Conservation (phyloP, 2,888 invertebrate species). For the Phymatocera aterrima region DNA sequence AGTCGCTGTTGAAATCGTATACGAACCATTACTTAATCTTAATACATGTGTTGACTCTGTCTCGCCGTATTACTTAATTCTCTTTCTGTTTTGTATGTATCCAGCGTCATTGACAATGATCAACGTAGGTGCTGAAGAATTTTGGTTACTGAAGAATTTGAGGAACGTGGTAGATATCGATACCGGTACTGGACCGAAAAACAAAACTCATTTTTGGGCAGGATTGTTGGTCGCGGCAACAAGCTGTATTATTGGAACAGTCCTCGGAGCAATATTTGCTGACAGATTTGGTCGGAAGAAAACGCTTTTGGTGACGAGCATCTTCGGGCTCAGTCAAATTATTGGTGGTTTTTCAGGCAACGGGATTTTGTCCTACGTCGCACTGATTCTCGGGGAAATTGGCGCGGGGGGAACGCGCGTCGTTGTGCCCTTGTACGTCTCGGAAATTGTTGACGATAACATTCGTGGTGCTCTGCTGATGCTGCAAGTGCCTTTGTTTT, state of each 20-base stretch:
- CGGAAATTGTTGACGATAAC: conserved; percentile 23
- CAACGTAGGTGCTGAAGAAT: conserved; percentile 16
- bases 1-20: neutral
- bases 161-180: neutral
- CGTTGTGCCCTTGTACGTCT: conserved; percentile 12
- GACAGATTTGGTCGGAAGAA: neutral
- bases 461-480: conserved; percentile 30
- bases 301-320: neutral
- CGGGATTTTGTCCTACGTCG: neutral
- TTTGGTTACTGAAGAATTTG: neutral
- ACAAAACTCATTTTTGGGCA: no score
- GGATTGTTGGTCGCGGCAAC: neutral
- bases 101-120: conserved; percentile 20
- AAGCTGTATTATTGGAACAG: neutral
- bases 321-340: neutral
- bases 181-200: neutral
- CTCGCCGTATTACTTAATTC: no score
- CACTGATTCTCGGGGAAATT: conserved; percentile 11
- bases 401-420: neutral
- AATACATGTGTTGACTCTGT: no score
- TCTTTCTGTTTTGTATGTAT: neutral
- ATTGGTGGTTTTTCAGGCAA: neutral
- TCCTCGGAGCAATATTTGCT: conserved; percentile 4
- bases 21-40: neutral
- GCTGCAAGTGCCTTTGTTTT: conserved; percentile 4